Base-by-base conservation (phyloP, 1,140 invertebrate species). In the Monochamus saltuarius region DNA sequence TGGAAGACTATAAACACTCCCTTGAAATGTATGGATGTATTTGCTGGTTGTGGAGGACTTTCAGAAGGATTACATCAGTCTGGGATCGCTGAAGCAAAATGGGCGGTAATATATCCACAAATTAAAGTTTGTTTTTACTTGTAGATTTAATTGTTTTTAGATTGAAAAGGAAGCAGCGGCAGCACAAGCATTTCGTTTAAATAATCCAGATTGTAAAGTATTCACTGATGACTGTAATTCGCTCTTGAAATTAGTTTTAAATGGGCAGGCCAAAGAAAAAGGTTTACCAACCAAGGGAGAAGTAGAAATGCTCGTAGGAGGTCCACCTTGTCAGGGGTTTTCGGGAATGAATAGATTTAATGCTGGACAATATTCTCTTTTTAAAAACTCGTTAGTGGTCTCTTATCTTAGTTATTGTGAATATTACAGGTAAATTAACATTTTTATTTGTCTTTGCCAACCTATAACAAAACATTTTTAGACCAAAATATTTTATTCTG, bases 311-410 rank as follows among this genome's bases (percentile, higher is more conserved):
- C 72, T 95, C 2, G 91, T 90, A 73, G 93, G 92, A 37, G 92
- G 92, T 4, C 92, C 92, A n/a, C 92, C 92, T 1, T 95, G 92
- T 74, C 93, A 95, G 78, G 92, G 92, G 0, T 95, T 94, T 75
- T 92, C 89, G 61, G 90, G 89, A 19, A 93, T 95, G 90, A 95
- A 95, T 78, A 80, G 91, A 14, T 95, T 95, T 73, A 94, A 91
- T 77, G 87, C 85, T 0, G 77, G 90, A n/a, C 88, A 94, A 67
- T 94, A 94, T 77, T 94, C 91, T 0, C 80, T 86, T 22, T 94
- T 95, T 67, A 94, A 94, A 82, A 95, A 94, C 75, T 94, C 92
- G 0, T 77, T 95, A 1, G 86, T 95, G n/a, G 88, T 88, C 0
- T 87, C 91, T 0, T 94, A 87, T 73, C 78, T 95, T 1, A 91